Base-by-base conservation (phyloP, 2,888 invertebrate species). In the Archips crataeganus region DNA sequence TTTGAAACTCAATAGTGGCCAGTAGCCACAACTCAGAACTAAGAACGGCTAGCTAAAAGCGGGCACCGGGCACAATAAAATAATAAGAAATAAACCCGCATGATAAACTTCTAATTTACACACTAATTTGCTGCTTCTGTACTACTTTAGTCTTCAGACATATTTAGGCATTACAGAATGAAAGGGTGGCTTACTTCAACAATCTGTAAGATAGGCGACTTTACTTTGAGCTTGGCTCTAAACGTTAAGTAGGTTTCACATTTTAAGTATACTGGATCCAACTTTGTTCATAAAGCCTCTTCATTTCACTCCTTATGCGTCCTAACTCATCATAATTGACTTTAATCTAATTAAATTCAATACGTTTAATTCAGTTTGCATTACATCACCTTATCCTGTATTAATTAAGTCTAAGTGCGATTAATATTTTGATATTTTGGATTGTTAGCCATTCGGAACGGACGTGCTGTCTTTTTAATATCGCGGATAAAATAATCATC, bases 141-240 rank as follows among this genome's bases (percentile, higher is more conserved):
- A 65, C 51, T 65, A 51, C 65, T 65, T 65, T 65, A 15, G 34
- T 36, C 51, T 32, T 34, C 10, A 51, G 65, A 65, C 65, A 49
- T 36, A 51, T 51, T 32, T 51, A 51, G 36, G 65, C 65, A 63
- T 63, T 65, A 51, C 15, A 45, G 8, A 13, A 15, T 51, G 36
- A 65, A 51, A 65, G 51, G 51, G 64, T 49, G 49, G 65, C 65
- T 65, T 65, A 34, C 34, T 64, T 45, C 49, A 49, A 65, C 51
- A 51, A 65, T 51, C 65, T 65, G 15, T 8, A 65, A 65, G 15
- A 51, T 34, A 51, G 65, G 36, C 13, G 51, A 51, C 51, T 65
- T 65, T 34, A 51, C 65, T 65, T 36, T 65, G 65, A 51, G 51
- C 65, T 65, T 10, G 13, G 13, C 15, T 34, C 11, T 34, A 51